These are phyloP conservation scores for Drosophila quinaria DNA, from an alignment of 2,888 invertebrate genomes.

Conservation along the genomic window DNA sequence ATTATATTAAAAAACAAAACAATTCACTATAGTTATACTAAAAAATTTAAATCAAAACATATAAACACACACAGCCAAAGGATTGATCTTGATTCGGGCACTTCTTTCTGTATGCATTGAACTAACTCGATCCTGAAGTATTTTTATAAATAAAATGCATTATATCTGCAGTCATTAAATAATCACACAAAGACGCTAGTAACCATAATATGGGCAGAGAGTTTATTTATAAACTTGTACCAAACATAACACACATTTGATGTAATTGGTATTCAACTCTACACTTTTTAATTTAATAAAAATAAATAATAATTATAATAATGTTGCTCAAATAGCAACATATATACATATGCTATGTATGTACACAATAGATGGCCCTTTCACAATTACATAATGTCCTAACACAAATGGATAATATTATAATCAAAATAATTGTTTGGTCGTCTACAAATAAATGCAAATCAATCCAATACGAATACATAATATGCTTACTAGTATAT, in stretches of 20 bases:
- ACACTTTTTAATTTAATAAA: slow-evolving; percentile 36
- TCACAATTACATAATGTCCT: slow-evolving; percentile 30
- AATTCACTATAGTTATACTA: slow-evolving; percentile 32
- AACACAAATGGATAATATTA: slow-evolving; percentile 32
- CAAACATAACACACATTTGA: slow-evolving; percentile 28
- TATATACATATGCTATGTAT: slow-evolving; percentile 11
- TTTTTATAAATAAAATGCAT: slow-evolving; percentile 61
- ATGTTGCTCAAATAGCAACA: slow-evolving; percentile 32
- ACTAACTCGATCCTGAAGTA: slow-evolving; percentile 44
- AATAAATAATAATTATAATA: slow-evolving; percentile 22
- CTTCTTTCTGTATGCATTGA: slow-evolving; percentile 1
- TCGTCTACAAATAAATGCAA: slow-evolving; percentile 72
- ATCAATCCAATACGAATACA: slow-evolving; percentile 47
- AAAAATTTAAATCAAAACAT: not conserved
- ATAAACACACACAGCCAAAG: slow-evolving; percentile 5
- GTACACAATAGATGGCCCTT: slow-evolving; percentile 13
- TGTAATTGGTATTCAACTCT: slow-evolving; percentile 50
- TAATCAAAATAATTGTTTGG: slow-evolving; percentile 53
- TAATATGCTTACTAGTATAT: slow-evolving; percentile 40
- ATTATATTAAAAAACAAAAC: slow-evolving; percentile 71
- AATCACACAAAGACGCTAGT: slow-evolving; percentile 29
- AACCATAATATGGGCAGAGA: not conserved
- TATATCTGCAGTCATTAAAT: not conserved
- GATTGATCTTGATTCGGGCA: slow-evolving; percentile 20
- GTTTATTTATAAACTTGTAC: slow-evolving; percentile 24